Conservation (phyloP, 92 coral and sea anemone species). For the Actinernus sp. region DNA sequence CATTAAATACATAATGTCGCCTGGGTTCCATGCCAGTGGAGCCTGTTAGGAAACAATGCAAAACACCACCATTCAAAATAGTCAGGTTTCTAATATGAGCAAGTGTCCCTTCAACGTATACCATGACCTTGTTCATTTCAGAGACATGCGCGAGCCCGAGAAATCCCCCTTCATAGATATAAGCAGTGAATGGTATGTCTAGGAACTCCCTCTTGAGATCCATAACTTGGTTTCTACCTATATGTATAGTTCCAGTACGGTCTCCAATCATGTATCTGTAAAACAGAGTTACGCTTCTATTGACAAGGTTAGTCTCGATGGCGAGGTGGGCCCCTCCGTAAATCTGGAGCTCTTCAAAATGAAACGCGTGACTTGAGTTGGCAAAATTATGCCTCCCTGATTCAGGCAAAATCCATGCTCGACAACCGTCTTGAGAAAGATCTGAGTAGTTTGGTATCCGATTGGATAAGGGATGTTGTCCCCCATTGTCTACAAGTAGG, state of each 20-base stretch:
- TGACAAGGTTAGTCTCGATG: slow-evolving; percentile 40
- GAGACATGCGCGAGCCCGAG: slow-evolving; percentile 69
- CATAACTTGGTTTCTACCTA: slow-evolving; percentile 52
- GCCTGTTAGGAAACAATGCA: slow-evolving; percentile 57
- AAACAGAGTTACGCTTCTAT: slow-evolving; percentile 51
- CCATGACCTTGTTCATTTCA: slow-evolving; percentile 62
- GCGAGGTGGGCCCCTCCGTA: slow-evolving; percentile 81
- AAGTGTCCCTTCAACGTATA: slow-evolving; percentile 69
- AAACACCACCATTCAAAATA: slow-evolving; percentile 60
- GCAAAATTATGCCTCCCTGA: slow-evolving; percentile 74
- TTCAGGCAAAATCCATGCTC: slow-evolving; percentile 72
- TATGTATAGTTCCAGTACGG: slow-evolving; percentile 76
- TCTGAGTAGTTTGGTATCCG: slow-evolving; percentile 52
- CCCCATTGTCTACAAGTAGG: slow-evolving; percentile 62
- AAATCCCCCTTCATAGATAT: slow-evolving; percentile 69
- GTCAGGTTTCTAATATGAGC: slow-evolving; percentile 75
- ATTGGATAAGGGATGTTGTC: slow-evolving; percentile 56
- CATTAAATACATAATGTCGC: slow-evolving; percentile 46
- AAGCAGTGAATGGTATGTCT: slow-evolving; percentile 70
- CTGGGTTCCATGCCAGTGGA: slow-evolving; percentile 44
- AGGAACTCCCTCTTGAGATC: slow-evolving; percentile 67
- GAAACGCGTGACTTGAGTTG: slow-evolving; percentile 51
- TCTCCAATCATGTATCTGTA: slow-evolving; percentile 75
- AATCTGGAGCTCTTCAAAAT: slow-evolving; percentile 78
- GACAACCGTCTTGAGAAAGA: slow-evolving; percentile 60